Base-by-base conservation (phyloP, 2,888 invertebrate species). In the Tetramorium bicarinatum region DNA sequence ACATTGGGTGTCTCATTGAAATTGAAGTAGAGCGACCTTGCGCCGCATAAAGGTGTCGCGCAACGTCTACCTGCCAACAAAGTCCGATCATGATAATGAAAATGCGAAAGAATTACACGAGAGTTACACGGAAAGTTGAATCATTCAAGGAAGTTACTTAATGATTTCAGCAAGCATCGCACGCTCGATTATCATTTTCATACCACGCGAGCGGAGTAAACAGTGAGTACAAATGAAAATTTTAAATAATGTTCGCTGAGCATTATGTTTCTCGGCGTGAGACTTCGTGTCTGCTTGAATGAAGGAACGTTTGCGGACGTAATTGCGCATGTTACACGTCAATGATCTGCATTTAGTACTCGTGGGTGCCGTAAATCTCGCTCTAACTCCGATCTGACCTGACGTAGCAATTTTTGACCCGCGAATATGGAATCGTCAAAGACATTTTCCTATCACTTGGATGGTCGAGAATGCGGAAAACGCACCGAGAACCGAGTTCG, bases 11-110 rank as follows among this genome's bases (percentile, higher is more conserved):
- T 47, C 75, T 64, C 80, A 67, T 82, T 84, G 81, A 79, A 72
- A 74, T 66, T 81, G 54, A 81, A 83, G 84, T 71, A 69, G 67
- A n/a, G 18, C 47, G 81, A 84, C 75, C 87, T 84, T 66, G 66
- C 69, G 25, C 41, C 72, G 76, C 18, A 34, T 25, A 52, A 54
- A 75, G 72, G 44, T 38, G 62, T 47, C 79, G 54, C 76, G 71
- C 44, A 49, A 44, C 62, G 49, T 34, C 44, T 49, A 54, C 25
- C 61, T 82, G 21, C 29, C 62, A 61, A 61, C 66, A 13, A 56
- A 52, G 72, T n/a, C 56, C 38, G 47, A 69, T 62, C 62, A 41
- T 9, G 47, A 8, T 71, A 71, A 80, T 71, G 52, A 71, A 21
- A 49, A 69, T 54, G 29, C 21, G 25, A 77, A 66, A 25, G 74